Evolutionary conservation across 2,113 vertebrate genomes (phyloP).

Genomic region (Pterocles gutturalis): DNA sequence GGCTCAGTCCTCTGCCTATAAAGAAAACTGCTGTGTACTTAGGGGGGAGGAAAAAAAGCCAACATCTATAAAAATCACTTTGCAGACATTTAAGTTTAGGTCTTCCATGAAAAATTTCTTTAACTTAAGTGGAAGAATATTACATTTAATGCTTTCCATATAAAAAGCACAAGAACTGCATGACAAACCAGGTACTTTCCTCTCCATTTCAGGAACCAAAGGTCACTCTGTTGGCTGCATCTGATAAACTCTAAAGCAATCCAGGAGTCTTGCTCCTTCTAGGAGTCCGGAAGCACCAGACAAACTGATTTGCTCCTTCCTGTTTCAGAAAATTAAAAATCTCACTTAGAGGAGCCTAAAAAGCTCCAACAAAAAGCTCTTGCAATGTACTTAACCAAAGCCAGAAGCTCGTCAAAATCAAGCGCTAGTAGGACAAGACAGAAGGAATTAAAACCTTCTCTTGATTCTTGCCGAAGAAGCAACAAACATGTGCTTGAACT

Average conservation of each 20-base stretch:
- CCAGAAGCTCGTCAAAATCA: conserved; percentile 74
- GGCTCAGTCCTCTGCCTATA: conserved; percentile 61
- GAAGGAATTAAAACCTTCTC: conserved; percentile 16
- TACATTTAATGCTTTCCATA: conserved; percentile 50
- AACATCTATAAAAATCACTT: conserved; percentile 41
- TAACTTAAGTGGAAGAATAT: conserved; percentile 19
- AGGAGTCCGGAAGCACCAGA: conserved; percentile 75
- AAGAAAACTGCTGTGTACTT: conserved; percentile 55
- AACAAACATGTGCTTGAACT: not conserved
- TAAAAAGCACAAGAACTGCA: conserved; percentile 17
- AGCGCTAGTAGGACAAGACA: conserved; percentile 58
- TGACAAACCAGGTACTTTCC: conserved; percentile 51
- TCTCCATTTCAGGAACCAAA: conserved; percentile 65
- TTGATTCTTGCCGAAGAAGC: not conserved
- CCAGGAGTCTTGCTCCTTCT: conserved; percentile 71
- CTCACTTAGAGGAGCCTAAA: conserved; percentile 76
- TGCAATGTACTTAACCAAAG: conserved; percentile 78
- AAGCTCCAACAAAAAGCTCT: conserved; percentile 68
- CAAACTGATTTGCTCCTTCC: conserved; percentile 82
- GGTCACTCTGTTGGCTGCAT: conserved; percentile 77
- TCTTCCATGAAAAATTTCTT: conserved; percentile 44
- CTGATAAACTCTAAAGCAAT: conserved; percentile 78
- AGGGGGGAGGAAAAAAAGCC: not conserved
- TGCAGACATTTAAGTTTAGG: conserved; percentile 17
- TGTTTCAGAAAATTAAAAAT: conserved; percentile 81